Evolutionary conservation across 2,113 vertebrate species (phyloP).

Genomic region (Carettochelys insculpta): DNA sequence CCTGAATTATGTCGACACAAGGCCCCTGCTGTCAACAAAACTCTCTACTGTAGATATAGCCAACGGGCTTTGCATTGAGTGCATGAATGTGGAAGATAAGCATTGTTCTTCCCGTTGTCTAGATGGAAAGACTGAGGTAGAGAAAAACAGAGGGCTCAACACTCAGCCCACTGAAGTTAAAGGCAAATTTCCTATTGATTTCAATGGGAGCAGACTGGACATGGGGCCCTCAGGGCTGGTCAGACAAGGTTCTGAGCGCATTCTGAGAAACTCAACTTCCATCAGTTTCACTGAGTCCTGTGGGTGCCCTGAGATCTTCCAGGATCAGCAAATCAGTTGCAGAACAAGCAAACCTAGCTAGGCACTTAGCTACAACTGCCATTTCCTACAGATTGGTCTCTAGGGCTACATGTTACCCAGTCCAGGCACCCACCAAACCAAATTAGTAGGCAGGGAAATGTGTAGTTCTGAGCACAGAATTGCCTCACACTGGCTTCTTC

Average conservation of each 20-base stretch:
- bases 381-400: not conserved
- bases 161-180: not conserved
- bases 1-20: too few species aligned
- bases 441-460: not conserved
- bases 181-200: not conserved
- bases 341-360: not conserved
- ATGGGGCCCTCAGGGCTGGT: not conserved
- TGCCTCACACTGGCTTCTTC: not conserved
- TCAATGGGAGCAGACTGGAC: not conserved
- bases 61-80: too few species aligned
- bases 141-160: not conserved
- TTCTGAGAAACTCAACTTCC: not conserved
- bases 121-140: not conserved
- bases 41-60: too few species aligned
- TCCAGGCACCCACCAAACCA: not conserved
- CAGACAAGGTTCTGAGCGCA: not conserved
- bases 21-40: too few species aligned
- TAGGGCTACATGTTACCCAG: not conserved
- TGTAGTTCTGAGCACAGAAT: not conserved
- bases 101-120: not conserved
- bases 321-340: not conserved
- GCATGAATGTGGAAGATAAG: not conserved
- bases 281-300: not conserved
- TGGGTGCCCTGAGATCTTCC: not conserved
- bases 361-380: not conserved